These are phyloP conservation scores for Malacosoma neustria DNA, from an alignment of 2,888 invertebrate species.

Conservation along the genomic window DNA sequence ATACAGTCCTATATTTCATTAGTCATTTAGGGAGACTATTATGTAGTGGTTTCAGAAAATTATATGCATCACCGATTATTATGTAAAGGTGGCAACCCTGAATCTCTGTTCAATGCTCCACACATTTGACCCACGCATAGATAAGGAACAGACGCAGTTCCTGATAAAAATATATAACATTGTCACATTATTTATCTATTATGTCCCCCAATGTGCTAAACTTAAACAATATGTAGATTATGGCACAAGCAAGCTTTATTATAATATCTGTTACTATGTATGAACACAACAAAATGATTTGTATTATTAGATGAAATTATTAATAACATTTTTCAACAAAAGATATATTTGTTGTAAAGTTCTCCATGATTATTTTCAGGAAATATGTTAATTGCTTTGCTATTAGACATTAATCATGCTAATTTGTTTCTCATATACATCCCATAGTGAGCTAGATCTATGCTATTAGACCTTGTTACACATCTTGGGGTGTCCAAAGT, in stretches of 20 bases:
- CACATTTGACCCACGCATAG: constrained; percentile 12
- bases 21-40: no score
- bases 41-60: no score
- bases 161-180: constrained; percentile 7
- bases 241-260: no score
- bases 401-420: not conserved
- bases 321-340: no score
- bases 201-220: constrained; percentile 16
- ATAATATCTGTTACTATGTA: no score
- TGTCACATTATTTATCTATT: constrained; percentile 26
- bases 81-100: not conserved
- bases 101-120: not conserved
- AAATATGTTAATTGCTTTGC: not conserved
- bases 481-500: constrained; percentile 40
- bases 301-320: no score
- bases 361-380: no score
- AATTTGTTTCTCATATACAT: constrained; percentile 12
- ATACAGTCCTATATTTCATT: no score
- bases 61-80: no score
- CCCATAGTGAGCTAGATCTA: constrained; percentile 63
- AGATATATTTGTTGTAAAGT: no score
- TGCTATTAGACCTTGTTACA: constrained; percentile 62
- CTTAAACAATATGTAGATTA: constrained; percentile 37
- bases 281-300: no score
- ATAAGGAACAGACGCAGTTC: not conserved